phyloP scores from a whole-genome alignment of 2,888 invertebrate genomes.

The Drosophila subquinaria region DNA sequence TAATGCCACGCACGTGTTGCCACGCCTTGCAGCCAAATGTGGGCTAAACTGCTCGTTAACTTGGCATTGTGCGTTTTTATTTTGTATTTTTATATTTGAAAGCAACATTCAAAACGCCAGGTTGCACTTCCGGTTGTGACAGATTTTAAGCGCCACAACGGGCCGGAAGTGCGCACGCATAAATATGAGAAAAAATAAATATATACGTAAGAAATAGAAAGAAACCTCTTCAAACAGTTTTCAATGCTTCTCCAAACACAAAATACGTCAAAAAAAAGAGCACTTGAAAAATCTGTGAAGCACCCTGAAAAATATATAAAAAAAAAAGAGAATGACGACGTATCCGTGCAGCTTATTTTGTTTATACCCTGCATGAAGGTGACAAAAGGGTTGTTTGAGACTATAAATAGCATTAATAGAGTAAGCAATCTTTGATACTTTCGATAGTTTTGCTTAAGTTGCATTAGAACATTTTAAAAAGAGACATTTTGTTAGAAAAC shows the following conservation, averaged over 20 bases:
- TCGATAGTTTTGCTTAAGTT: background rate
- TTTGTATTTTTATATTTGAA: conserved; percentile 22
- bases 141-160: conserved; percentile 66
- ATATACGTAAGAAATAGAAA: conserved; percentile 1
- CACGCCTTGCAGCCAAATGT: conserved; percentile 53
- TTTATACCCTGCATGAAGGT: conserved; percentile 21
- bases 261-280: conserved; percentile 24
- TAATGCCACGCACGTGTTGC: conserved; percentile 71
- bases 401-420: background rate
- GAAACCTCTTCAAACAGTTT: conserved; percentile 51
- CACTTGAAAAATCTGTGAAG: conserved; percentile 43
- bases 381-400: background rate
- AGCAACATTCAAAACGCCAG: conserved; percentile 68
- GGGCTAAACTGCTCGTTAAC: conserved; percentile 76
- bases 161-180: conserved; percentile 66
- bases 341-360: background rate
- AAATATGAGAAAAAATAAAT: conserved; percentile 21
- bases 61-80: conserved; percentile 54
- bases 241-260: conserved; percentile 41
- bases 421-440: background rate
- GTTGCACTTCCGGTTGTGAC: conserved; percentile 79
- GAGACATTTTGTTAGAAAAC: background rate
- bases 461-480: background rate
- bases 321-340: background rate
- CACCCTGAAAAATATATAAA: conserved; percentile 1